Percentiles rank a stretch among this genome's conserved stretches.
Evolutionary conservation across 2,888 invertebrate genomes (phyloP).

Genomic region (Sepiola atlantica): DNA sequence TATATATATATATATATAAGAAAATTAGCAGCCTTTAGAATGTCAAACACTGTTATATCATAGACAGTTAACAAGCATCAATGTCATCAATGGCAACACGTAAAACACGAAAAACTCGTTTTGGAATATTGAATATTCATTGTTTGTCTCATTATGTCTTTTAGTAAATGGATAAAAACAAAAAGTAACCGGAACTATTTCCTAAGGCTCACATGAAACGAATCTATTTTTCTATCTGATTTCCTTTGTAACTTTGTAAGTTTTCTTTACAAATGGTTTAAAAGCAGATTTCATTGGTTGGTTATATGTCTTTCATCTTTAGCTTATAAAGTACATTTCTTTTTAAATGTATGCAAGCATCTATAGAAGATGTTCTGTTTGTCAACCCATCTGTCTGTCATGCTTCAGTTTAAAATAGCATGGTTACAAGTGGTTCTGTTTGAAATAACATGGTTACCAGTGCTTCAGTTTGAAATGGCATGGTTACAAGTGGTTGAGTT

Average conservation of each 20-base stretch:
- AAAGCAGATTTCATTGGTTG: neutral
- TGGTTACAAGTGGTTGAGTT: too few relatives aligned
- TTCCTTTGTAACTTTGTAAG: neutral
- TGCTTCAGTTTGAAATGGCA: too few relatives aligned
- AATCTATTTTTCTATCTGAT: neutral
- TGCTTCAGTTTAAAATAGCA: too few relatives aligned
- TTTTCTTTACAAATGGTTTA: neutral
- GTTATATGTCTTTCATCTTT: neutral
- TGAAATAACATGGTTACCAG: too few relatives aligned
- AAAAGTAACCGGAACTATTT: neutral
- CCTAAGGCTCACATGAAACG: neutral
- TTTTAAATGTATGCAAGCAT: too few relatives aligned
- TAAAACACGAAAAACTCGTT: neutral
- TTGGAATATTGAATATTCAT: neutral
- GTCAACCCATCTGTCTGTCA: too few relatives aligned
- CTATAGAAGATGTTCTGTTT: too few relatives aligned
- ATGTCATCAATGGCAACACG: neutral
- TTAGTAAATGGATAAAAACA: neutral
- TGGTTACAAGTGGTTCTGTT: too few relatives aligned
- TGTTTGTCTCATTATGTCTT: neutral
- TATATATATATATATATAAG: too few relatives aligned
- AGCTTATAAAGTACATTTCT: neutral
- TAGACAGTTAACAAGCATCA: too few relatives aligned
- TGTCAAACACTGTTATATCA: neutral
- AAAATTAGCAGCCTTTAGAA: too few relatives aligned